A percentile compares a stretch with the other conserved stretches of the same genome.
phyloP scores from a whole-genome alignment of 2,888 invertebrate genomes.

The Ommatoiulus sabulosus region DNA sequence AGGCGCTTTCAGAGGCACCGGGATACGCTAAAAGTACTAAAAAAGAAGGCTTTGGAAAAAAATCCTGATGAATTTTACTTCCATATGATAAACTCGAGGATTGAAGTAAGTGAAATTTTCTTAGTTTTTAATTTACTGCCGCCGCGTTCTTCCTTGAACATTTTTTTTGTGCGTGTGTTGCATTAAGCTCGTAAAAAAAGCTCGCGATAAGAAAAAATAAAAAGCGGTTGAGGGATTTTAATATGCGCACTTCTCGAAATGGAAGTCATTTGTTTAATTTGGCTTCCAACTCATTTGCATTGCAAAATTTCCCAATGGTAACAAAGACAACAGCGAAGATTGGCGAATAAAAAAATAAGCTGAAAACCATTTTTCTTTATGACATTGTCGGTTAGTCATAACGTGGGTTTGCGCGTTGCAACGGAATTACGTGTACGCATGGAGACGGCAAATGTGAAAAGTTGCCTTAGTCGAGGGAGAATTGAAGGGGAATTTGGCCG shows the following conservation, averaged over 20 bases:
- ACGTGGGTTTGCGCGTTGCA: neutral
- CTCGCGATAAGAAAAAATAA: conserved; percentile 32
- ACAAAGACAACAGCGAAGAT: conserved; percentile 44
- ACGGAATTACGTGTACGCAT: neutral
- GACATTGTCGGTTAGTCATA: conserved; percentile 42
- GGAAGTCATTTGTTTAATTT: conserved; percentile 51
- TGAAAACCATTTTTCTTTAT: conserved; percentile 52
- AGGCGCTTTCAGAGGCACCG: conserved; percentile 85
- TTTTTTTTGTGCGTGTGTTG: conserved; percentile 14
- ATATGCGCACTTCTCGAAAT: conserved; percentile 49
- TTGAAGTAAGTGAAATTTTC: conserved; percentile 68
- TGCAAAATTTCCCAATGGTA: conserved; percentile 51
- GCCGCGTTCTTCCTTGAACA: neutral
- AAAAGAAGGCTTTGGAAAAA: conserved; percentile 86
- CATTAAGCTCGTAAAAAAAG: conserved; percentile 28
- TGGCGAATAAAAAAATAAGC: conserved; percentile 47
- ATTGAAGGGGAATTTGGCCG: neutral
- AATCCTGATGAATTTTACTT: conserved; percentile 99
- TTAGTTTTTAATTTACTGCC: conserved; percentile 43
- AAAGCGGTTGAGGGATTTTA: conserved; percentile 48
- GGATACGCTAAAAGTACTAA: conserved; percentile 81
- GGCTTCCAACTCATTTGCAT: conserved; percentile 46
- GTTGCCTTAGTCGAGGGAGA: neutral
- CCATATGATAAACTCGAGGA: conserved; percentile 93
- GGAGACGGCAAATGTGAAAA: neutral